Conservation (phyloP, 2,888 invertebrate genomes). For the Lamellibrachia columna region DNA sequence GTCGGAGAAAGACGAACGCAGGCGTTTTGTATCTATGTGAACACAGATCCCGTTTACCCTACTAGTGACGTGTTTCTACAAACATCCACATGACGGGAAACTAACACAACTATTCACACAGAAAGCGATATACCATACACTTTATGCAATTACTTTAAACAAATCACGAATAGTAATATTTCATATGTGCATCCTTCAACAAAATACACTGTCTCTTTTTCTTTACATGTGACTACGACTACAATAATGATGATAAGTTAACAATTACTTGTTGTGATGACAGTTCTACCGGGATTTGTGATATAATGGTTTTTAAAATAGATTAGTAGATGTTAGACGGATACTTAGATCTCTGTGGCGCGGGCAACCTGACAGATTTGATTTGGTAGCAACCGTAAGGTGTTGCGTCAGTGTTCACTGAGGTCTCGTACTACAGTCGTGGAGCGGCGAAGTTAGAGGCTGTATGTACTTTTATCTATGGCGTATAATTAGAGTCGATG, state of each 20-base stretch:
- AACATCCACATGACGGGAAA: background rate
- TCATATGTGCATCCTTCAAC: background rate
- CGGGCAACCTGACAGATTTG: background rate
- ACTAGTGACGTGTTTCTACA: background rate
- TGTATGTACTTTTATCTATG: background rate
- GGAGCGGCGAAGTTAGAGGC: background rate
- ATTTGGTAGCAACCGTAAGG: background rate
- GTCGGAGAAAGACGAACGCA: background rate
- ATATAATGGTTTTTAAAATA: background rate
- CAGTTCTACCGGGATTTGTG: background rate
- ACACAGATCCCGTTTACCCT: background rate
- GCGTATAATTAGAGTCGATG: background rate
- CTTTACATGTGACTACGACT: background rate
- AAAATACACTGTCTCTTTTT: background rate
- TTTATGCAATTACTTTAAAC: background rate
- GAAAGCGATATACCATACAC: background rate
- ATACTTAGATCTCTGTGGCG: background rate
- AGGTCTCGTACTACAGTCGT: background rate
- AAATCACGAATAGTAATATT: background rate
- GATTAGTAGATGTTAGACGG: background rate
- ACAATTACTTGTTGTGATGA: background rate
- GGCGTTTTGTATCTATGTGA: background rate
- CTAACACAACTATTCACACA: background rate
- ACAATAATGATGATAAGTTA: background rate
- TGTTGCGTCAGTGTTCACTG: background rate